Evolutionary conservation across 2,113 vertebrate genomes (phyloP), one percentile per base, ranked within the genome.

Genomic region (Calidris pugnax): DNA sequence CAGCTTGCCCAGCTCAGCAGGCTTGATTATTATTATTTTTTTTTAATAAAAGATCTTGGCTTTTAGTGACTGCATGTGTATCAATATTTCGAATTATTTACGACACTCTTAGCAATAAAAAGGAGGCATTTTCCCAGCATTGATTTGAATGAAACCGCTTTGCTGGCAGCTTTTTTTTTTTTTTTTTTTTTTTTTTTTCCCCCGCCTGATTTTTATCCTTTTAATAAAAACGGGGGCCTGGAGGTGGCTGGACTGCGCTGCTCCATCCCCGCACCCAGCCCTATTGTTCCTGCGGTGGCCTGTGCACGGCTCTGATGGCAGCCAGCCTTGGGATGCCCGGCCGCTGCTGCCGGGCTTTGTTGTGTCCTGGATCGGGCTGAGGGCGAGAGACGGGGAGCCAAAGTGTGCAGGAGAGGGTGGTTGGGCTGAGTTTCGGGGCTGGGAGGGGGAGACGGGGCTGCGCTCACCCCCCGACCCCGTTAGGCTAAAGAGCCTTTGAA

Each of bases 201-300:
- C 26, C 51, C 14, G 10, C 37, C 80, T 64, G 53, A 78, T 85
- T 35, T 21, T 32, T 57, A 27, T 82, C 67, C 57, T 73, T 79
- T 37, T 79, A 94, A 91, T n/a, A 51, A 92, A 93, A 85, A 37
- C 24, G 4, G n/a, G n/a, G n/a, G n/a, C 76, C 1, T 7, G 63
- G 79, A 55, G 81, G 75, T 50, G 10, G 10, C 76, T 43, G 66
- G n/a, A 8, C 78, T 33, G 51, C 17, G 76, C 89, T 17, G 87
- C 90, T 80, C 82, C 78, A 7, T 64, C 14, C 50, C 10, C 27
- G 7, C 80, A 66, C 88, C 47, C 2, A 69, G 83, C 89, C 22
- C 95, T 81, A 96, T 96, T 97, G 95, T 97, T 96, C 94, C 94
- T 39, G 91, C 86, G 24, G 89, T 95, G 94, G 94, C 94, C 96